These are phyloP conservation scores for Phoxinus dragarum DNA, from an alignment of 2,797 vertebrate species.

Conservation along the genomic window DNA sequence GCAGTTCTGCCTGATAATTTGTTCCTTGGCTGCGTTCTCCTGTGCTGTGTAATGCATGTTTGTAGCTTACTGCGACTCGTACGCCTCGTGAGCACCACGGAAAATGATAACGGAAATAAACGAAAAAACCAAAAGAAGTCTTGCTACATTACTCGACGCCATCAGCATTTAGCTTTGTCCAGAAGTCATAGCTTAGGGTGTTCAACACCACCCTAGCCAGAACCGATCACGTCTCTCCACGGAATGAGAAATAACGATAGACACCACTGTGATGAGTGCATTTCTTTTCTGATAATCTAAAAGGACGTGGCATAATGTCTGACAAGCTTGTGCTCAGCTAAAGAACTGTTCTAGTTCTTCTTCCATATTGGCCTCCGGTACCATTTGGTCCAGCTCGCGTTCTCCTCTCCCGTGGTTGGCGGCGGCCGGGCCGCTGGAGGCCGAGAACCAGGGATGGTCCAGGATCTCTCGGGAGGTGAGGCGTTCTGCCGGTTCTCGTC, in stretches of 20 bases:
- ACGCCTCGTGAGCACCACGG: constrained; percentile 72
- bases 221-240: constrained; percentile 77
- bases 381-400: constrained; percentile 94
- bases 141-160: constrained; percentile 81
- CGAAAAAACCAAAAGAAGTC: constrained; percentile 62
- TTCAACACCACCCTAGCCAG: constrained; percentile 51
- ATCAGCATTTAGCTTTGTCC: constrained; percentile 77
- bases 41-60: constrained; percentile 80
- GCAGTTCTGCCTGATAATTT: constrained; percentile 75
- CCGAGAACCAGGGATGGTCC: constrained; percentile 96
- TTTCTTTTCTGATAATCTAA: constrained; percentile 68
- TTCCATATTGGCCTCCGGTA: constrained; percentile 98
- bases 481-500: constrained; percentile 94
- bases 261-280: constrained; percentile 75
- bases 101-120: constrained; percentile 66
- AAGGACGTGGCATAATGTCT: constrained; percentile 70
- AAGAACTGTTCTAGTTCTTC: constrained; percentile 98
- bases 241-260: constrained; percentile 82
- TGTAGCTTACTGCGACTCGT: constrained; percentile 76
- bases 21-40: constrained; percentile 81
- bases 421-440: constrained; percentile 82
- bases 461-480: constrained; percentile 98
- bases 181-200: constrained; percentile 55
- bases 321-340: constrained; percentile 85
- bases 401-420: constrained; percentile 82